Percentiles rank a stretch among this genome's conserved stretches.
These are phyloP conservation scores for Lerista edwardsae DNA, from an alignment of 2,797 vertebrate genomes.

Conservation along the genomic window DNA sequence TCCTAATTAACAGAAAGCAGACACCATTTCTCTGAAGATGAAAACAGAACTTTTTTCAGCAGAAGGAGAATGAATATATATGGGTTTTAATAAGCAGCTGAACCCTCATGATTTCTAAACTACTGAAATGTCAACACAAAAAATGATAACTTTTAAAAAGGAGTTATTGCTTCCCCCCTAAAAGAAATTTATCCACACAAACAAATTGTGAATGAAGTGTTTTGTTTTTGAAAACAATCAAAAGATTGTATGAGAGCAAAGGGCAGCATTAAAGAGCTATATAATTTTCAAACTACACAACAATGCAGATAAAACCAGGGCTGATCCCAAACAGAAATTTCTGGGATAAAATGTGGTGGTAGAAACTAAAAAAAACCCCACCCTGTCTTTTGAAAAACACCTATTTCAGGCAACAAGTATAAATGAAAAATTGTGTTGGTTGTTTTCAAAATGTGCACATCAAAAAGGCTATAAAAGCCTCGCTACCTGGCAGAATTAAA, in stretches of 20 bases:
- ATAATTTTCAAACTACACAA: not conserved
- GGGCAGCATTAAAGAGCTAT: not conserved
- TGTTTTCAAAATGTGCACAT: not conserved
- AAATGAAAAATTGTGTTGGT: slow-evolving; percentile 21
- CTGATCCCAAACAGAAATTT: slow-evolving; percentile 61
- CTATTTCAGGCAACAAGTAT: slow-evolving; percentile 45
- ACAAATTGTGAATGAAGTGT: not conserved
- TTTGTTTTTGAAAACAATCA: not conserved
- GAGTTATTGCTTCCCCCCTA: not conserved
- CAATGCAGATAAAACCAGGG: slow-evolving; percentile 50
- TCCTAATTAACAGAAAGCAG: not conserved
- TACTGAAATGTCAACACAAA: slow-evolving; percentile 38
- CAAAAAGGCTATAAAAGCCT: not conserved
- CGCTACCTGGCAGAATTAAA: slow-evolving; percentile 73
- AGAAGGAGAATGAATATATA: slow-evolving; percentile 59
- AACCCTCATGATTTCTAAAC: slow-evolving; percentile 7
- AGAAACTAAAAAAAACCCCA: not conserved
- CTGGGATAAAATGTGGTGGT: slow-evolving; percentile 49
- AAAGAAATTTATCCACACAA: not conserved
- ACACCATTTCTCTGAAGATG: slow-evolving; percentile 38
- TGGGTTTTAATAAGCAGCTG: slow-evolving; percentile 60
- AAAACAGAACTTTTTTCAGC: slow-evolving; percentile 61
- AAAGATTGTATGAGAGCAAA: not conserved
- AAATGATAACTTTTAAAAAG: slow-evolving; percentile 48
- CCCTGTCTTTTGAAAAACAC: slow-evolving; percentile 51